A percentile compares a stretch with the other conserved stretches of the same genome.
These are phyloP conservation scores for Neoitamus cyanurus DNA, from an alignment of 2,888 invertebrate species.

Conservation along the genomic window DNA sequence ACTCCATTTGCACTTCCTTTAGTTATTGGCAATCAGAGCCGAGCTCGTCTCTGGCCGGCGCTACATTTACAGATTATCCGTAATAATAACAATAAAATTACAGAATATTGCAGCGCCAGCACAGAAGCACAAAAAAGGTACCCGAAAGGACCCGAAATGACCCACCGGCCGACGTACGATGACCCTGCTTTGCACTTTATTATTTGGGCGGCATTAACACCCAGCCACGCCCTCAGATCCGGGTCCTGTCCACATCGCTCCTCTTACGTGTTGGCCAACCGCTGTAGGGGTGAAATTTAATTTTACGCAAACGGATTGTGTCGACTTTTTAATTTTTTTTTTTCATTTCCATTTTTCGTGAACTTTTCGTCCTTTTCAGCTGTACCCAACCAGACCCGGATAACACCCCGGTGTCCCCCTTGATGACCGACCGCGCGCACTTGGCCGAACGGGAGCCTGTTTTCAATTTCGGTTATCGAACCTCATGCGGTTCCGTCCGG, in stretches of 20 bases:
- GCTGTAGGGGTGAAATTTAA: background rate
- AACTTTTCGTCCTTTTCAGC: constrained; percentile 1
- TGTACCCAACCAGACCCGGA: background rate
- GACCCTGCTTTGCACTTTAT: constrained; percentile 27
- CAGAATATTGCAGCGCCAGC: background rate
- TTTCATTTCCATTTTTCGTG: background rate
- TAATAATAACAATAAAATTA: constrained; percentile 41
- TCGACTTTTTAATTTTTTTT: background rate
- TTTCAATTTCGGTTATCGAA: constrained; percentile 44
- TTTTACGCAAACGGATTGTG: constrained; percentile 15
- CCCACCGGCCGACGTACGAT: background rate
- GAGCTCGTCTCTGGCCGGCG: background rate
- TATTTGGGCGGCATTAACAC: constrained; percentile 18
- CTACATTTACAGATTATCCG: constrained; percentile 32
- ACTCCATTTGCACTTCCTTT: constrained; percentile 34
- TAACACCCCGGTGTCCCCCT: background rate
- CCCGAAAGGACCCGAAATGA: background rate
- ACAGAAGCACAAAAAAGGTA: background rate
- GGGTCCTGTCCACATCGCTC: background rate
- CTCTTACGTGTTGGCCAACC: background rate
- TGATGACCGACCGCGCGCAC: background rate
- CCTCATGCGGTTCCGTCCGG: constrained; percentile 35
- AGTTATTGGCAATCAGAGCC: constrained; percentile 38
- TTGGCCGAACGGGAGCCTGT: background rate
- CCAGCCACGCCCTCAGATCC: background rate